phyloP scores from a whole-genome alignment of 2,888 invertebrate genomes.

The Tipula confusa region DNA sequence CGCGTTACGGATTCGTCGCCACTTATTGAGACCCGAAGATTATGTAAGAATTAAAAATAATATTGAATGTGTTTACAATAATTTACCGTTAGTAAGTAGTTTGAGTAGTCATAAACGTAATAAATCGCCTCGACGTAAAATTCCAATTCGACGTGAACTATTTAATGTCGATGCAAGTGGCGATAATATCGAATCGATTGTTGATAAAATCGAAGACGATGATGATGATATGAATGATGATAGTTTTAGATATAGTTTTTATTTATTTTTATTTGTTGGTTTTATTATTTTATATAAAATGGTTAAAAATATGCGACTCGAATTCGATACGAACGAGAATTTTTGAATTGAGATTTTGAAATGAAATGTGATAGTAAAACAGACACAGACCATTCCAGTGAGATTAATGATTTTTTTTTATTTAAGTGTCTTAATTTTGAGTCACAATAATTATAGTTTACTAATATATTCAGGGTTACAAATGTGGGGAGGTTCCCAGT shows the following conservation, averaged over 20 bases:
- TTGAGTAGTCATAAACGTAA: not conserved
- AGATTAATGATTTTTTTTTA: not conserved
- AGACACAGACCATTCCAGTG: not conserved
- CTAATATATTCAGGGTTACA: not conserved
- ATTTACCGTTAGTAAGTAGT: conserved; percentile 15
- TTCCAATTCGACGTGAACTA: not conserved
- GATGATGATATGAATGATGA: not conserved
- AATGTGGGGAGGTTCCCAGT: not conserved
- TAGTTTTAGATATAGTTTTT: conserved; percentile 5
- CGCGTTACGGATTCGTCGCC: conserved; percentile 48
- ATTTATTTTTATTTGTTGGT: conserved; percentile 30
- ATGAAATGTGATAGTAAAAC: not conserved
- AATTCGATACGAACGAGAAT: not conserved
- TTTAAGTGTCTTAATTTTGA: not conserved
- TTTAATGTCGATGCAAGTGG: too few species aligned
- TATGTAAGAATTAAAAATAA: conserved; percentile 44
- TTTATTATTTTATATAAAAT: conserved; percentile 28
- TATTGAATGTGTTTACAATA: conserved; percentile 28
- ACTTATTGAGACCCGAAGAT: conserved; percentile 49
- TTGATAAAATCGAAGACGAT: not conserved
- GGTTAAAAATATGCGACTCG: not conserved
- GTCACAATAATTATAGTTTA: not conserved
- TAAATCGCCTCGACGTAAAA: not conserved
- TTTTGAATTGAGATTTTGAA: not conserved
- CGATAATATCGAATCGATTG: not conserved